phyloP scores from a whole-genome alignment of 1,140 invertebrate genomes.

The Pogonognathellus flavescens region DNA sequence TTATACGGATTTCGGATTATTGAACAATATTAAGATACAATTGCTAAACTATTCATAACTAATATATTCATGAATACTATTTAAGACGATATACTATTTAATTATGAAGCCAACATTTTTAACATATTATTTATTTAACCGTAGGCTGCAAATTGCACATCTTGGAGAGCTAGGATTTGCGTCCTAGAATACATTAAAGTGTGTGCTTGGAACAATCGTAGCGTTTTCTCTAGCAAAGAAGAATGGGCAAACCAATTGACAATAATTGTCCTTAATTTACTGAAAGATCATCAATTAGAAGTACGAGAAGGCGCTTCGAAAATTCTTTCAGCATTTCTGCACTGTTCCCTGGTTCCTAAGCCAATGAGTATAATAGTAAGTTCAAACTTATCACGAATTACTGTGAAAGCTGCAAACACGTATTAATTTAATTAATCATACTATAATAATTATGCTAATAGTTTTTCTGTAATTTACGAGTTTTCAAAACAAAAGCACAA shows the following conservation, averaged over 20 bases:
- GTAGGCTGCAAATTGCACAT: constrained; percentile 53
- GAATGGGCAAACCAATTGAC: constrained; percentile 74
- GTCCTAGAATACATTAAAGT: constrained; percentile 69
- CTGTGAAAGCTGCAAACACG: no score
- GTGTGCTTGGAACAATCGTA: constrained; percentile 72
- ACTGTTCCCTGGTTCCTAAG: constrained; percentile 74
- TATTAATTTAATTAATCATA: no score
- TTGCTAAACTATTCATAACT: no score
- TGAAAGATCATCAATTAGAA: constrained; percentile 81
- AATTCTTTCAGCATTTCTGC: constrained; percentile 87
- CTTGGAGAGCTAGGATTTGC: constrained; percentile 66
- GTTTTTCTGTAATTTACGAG: no score
- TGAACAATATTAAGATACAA: no score
- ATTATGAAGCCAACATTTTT: no score
- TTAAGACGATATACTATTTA: no score
- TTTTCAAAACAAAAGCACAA: constrained; percentile 14
- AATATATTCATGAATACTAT: no score
- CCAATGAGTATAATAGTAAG: constrained; percentile 74
- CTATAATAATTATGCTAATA: no score
- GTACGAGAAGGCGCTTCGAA: constrained; percentile 85
- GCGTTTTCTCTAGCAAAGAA: constrained; percentile 71
- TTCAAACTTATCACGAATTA: constrained; percentile 38
- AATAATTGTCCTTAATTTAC: constrained; percentile 76
- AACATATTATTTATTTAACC: constrained; percentile 63
- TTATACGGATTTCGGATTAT: no score